Percentiles rank a stretch among this genome's conserved stretches.
These are phyloP conservation scores for Lomographa bimaculata DNA, from an alignment of 2,888 invertebrate genomes.

Conservation along the genomic window DNA sequence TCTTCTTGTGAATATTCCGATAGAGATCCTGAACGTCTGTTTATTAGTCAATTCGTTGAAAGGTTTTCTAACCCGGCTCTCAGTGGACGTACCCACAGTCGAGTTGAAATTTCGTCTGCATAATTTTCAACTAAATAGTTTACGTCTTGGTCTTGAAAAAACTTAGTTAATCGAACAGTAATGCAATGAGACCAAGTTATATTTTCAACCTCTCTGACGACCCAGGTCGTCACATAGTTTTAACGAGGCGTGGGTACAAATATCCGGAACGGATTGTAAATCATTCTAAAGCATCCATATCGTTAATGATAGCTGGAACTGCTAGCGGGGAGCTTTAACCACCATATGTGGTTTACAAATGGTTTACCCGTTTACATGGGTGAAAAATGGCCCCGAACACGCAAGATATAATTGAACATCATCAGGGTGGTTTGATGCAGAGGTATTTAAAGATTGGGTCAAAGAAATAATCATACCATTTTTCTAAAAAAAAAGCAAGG, in stretches of 20 bases:
- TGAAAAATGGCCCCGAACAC: background rate
- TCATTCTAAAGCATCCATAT: conserved; percentile 1
- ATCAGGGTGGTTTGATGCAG: conserved; percentile 52
- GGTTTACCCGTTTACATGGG: background rate
- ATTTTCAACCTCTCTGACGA: conserved; percentile 6
- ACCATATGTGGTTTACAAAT: conserved; percentile 8
- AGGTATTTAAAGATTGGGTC: conserved; percentile 50
- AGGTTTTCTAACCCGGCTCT: too few relatives aligned
- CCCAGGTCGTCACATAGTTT: conserved; percentile 3
- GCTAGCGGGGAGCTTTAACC: conserved; percentile 3
- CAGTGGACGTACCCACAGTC: too few relatives aligned
- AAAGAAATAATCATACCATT: conserved; percentile 31
- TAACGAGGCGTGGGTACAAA: conserved; percentile 4
- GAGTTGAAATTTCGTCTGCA: too few relatives aligned
- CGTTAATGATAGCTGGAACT: conserved; percentile 5
- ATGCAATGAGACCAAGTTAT: too few relatives aligned
- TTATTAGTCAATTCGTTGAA: too few relatives aligned
- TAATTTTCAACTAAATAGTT: too few relatives aligned
- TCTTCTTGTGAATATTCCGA: too few relatives aligned
- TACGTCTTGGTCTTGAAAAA: too few relatives aligned
- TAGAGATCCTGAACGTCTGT: too few relatives aligned
- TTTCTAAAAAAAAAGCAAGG: conserved; percentile 37
- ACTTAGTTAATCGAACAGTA: too few relatives aligned
- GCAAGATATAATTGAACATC: conserved; percentile 50
- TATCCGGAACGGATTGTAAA: conserved; percentile 10